phyloP scores from a whole-genome alignment of 2,888 invertebrate species.

The Ochropacha duplaris region DNA sequence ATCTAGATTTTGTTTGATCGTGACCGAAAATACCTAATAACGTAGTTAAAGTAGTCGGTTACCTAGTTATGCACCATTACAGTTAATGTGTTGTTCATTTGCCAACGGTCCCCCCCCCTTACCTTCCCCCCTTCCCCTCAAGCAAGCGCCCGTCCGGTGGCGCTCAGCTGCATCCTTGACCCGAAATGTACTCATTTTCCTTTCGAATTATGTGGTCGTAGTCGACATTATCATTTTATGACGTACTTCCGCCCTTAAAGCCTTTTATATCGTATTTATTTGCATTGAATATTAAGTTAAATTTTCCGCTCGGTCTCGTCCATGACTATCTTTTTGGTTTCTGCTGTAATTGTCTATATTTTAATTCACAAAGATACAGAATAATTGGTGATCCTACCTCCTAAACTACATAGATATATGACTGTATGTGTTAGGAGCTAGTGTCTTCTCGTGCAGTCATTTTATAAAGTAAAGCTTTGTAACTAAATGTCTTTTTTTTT shows the following conservation, averaged over 20 bases:
- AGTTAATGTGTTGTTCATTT: not conserved
- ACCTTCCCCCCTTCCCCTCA: not conserved
- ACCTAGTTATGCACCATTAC: not conserved
- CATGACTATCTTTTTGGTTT: not conserved
- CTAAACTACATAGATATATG: no score
- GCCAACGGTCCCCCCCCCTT: not conserved
- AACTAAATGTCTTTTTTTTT: no score
- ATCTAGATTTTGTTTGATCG: not conserved
- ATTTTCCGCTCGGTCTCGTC: not conserved
- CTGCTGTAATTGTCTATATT: not conserved
- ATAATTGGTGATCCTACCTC: no score
- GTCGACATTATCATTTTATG: constrained; percentile 3
- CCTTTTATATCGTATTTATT: constrained; percentile 17
- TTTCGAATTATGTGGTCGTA: constrained; percentile 1
- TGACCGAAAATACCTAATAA: not conserved
- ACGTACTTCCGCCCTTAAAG: constrained; percentile 6
- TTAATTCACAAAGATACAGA: no score
- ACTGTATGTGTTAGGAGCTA: no score
- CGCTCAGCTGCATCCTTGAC: not conserved
- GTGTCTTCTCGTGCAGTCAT: no score
- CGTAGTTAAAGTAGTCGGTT: not conserved
- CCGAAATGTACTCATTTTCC: not conserved
- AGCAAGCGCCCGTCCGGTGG: not conserved
- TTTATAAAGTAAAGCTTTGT: no score
- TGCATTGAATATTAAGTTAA: not conserved